phyloP scores from a whole-genome alignment of 1,140 invertebrate species.

The Drosophila mayri region DNA sequence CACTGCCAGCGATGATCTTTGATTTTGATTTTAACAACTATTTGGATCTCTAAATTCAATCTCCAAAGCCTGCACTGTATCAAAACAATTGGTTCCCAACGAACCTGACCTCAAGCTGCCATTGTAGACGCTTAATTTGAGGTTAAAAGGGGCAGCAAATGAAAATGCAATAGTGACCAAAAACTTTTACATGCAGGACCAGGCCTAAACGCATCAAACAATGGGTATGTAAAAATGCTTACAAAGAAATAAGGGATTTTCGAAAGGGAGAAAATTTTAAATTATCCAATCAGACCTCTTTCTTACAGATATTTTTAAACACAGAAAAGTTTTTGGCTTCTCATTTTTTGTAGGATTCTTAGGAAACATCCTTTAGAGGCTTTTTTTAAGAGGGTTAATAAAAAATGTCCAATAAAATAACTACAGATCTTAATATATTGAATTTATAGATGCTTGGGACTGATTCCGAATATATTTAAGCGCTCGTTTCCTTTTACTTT shows the following conservation, averaged over 20 bases:
- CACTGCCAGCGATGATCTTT: background rate
- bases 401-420: background rate
- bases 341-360: background rate
- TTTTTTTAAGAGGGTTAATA: background rate
- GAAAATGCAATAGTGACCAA: slow-evolving; percentile 16
- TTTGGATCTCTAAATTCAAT: background rate
- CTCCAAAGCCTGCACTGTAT: background rate
- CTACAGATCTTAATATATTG: too few species aligned
- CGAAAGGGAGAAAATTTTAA: background rate
- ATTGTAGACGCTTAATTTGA: slow-evolving; percentile 72
- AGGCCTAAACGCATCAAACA: slow-evolving; percentile 9
- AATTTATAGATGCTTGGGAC: too few species aligned
- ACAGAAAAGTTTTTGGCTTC: background rate
- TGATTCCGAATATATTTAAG: too few species aligned
- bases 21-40: background rate
- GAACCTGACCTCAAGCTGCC: slow-evolving; percentile 63
- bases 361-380: background rate
- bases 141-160: slow-evolving; percentile 48
- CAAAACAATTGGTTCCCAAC: slow-evolving; percentile 41
- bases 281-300: background rate
- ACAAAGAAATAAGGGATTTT: background rate
- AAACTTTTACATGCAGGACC: slow-evolving; percentile 9
- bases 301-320: background rate
- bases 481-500: too few species aligned
- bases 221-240: background rate